Conservation (phyloP, 2,888 invertebrate genomes). For the Cantharis rufa region DNA sequence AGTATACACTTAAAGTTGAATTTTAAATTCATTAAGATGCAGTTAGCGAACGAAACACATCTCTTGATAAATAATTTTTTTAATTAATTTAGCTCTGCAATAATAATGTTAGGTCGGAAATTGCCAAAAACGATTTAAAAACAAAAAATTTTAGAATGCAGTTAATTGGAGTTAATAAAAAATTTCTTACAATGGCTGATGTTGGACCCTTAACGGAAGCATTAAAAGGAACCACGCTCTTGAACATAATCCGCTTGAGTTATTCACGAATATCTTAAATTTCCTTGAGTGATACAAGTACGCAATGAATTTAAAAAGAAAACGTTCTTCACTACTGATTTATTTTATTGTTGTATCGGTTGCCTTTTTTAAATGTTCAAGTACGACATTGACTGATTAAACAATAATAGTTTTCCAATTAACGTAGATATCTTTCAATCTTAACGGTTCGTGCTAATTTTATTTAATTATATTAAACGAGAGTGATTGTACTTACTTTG, state of each 20-base stretch:
- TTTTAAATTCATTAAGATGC: not conserved
- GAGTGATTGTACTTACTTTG: not conserved
- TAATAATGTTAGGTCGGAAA: not conserved
- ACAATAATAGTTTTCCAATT: not conserved
- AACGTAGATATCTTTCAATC: not conserved
- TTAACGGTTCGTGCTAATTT: not conserved
- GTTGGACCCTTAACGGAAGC: conserved; percentile 19
- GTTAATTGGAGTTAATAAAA: not conserved
- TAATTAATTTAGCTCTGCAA: not conserved
- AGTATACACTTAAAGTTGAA: not conserved
- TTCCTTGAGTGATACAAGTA: not conserved
- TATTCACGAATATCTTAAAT: conserved; percentile 12
- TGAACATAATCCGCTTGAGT: conserved; percentile 34
- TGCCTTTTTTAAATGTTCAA: not conserved
- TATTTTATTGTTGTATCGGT: not conserved
- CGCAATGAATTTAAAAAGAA: not conserved
- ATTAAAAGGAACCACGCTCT: conserved; percentile 34
- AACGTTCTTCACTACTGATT: not conserved
- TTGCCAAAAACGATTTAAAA: not conserved
- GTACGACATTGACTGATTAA: not conserved
- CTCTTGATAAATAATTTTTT: not conserved
- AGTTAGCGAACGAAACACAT: not conserved
- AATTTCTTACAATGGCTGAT: not conserved
- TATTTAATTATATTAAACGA: not conserved
- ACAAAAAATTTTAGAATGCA: not conserved